Conservation (phyloP, 2,888 invertebrate genomes). For the Lepidochrysops patricia region DNA sequence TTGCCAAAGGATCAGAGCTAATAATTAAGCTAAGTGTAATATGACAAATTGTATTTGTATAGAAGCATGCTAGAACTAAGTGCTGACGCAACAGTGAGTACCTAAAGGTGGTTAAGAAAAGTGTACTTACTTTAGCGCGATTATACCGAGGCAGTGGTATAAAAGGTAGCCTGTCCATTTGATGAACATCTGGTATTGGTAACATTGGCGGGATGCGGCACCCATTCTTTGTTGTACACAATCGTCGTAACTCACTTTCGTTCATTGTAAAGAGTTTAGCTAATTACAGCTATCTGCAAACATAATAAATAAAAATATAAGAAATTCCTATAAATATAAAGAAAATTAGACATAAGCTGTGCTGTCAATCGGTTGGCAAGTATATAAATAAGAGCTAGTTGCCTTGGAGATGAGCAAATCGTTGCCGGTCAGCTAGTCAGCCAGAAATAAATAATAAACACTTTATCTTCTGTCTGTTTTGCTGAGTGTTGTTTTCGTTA, state of each 20-base stretch:
- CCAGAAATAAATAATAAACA: no score
- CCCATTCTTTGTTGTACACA: constrained; percentile 60
- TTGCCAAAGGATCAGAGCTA: not conserved
- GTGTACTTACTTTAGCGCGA: constrained; percentile 49
- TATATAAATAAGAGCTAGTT: not conserved
- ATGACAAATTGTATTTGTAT: no score
- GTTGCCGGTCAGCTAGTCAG: no score
- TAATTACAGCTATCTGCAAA: not conserved
- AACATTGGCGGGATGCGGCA: constrained; percentile 54
- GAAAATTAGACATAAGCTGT: not conserved
- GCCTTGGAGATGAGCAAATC: not conserved
- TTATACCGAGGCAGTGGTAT: constrained; percentile 57
- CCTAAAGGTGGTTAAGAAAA: no score
- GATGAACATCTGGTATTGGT: constrained; percentile 52
- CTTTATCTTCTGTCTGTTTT: no score
- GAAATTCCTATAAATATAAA: no score
- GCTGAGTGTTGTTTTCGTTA: no score
- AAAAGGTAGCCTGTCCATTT: constrained; percentile 55
- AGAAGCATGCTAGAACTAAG: no score
- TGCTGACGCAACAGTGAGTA: no score
- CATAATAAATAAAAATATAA: not conserved
- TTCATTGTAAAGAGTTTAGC: constrained; percentile 37
- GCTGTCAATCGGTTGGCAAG: not conserved
- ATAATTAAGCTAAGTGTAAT: no score
- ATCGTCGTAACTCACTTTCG: constrained; percentile 56